Evolutionary conservation across 2,113 vertebrate genomes (phyloP).

Genomic region (Alectura lathami): DNA sequence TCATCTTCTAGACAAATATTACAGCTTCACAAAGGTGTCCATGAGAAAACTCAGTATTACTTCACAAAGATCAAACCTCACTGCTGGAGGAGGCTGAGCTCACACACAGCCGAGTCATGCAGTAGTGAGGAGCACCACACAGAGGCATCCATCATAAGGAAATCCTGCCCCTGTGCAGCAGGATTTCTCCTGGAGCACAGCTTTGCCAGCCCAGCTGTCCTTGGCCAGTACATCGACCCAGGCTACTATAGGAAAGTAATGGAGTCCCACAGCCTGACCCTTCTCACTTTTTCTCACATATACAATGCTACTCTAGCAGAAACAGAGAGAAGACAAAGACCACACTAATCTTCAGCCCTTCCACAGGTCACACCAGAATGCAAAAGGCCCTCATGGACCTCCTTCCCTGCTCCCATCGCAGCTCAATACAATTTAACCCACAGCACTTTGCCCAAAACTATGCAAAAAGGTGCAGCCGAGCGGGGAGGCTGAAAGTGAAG

Average conservation of each 20-base stretch:
- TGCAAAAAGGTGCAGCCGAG: neutral
- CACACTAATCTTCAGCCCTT: neutral
- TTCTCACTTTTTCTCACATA: neutral
- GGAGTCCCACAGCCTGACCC: neutral
- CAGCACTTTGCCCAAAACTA: neutral
- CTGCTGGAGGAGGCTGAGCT: neutral
- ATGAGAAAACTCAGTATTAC: neutral
- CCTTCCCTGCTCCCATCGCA: neutral
- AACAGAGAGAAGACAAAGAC: neutral
- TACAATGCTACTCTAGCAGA: neutral
- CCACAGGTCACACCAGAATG: neutral
- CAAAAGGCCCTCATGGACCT: neutral
- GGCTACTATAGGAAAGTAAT: neutral
- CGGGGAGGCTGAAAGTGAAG: neutral
- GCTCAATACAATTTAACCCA: neutral
- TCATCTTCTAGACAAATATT: neutral
- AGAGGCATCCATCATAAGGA: accelerated
- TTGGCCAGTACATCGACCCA: neutral
- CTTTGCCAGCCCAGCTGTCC: neutral
- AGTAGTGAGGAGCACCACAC: accelerated
- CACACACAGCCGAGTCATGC: accelerated
- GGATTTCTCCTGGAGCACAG: neutral
- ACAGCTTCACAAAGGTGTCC: neutral
- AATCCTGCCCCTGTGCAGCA: accelerated
- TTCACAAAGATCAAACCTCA: neutral